Conservation (phyloP, 53 echinoderm and acorn worm genomes). For the Astropecten irregularis region DNA sequence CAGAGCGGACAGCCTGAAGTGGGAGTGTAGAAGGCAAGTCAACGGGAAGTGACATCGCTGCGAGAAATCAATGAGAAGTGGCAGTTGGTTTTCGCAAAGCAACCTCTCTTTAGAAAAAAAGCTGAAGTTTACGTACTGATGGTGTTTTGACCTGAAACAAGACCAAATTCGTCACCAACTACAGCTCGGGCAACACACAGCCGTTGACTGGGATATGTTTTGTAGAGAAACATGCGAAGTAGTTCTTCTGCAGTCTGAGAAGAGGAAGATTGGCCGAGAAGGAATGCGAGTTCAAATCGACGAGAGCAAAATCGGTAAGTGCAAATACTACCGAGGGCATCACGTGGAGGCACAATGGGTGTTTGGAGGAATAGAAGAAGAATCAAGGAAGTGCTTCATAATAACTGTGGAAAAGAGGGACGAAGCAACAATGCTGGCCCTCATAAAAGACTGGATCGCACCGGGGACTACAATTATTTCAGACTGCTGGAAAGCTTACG, state of each 20-base stretch:
- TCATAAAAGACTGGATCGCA: too few species aligned
- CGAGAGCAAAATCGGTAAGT: conserved; percentile 52
- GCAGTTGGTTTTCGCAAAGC: conserved; percentile 49
- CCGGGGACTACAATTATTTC: too few species aligned
- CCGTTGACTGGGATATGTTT: conserved; percentile 62
- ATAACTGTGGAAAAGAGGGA: too few species aligned
- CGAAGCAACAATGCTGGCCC: too few species aligned
- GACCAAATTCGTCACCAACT: conserved; percentile 24
- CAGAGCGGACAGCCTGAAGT: too few species aligned
- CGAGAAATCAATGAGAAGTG: background rate
- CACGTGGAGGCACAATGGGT: conserved; percentile 44
- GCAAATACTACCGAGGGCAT: conserved; percentile 37
- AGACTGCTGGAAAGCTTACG: too few species aligned
- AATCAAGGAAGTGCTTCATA: too few species aligned
- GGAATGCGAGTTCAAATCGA: background rate
- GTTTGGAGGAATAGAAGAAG: conserved; percentile 51
- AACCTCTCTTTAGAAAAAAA: conserved; percentile 41
- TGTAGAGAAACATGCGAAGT: conserved; percentile 40
- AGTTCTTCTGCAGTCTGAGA: background rate
- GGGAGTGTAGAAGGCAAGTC: too few species aligned
- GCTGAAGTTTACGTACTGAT: conserved; percentile 53
- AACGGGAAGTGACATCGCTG: too few species aligned
- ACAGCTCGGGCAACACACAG: conserved; percentile 4
- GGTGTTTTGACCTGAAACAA: conserved; percentile 35
- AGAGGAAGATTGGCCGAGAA: background rate